A percentile compares a stretch with the other conserved stretches of the same genome.
phyloP scores from a whole-genome alignment of 2,797 vertebrate genomes.

The Pseudochaenichthys georgianus region DNA sequence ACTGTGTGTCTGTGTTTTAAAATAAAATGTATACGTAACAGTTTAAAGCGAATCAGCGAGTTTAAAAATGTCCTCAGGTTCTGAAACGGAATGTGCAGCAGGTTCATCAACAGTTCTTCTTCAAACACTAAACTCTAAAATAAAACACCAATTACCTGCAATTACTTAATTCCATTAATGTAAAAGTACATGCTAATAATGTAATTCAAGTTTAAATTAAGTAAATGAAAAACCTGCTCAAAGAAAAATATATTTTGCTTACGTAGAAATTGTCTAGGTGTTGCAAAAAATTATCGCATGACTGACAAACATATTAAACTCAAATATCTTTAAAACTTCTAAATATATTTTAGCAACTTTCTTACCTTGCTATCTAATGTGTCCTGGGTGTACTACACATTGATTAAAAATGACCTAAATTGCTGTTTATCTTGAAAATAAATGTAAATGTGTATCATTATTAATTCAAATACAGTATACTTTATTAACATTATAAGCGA shows the following conservation, averaged over 20 bases:
- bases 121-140: neutral
- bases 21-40: neutral
- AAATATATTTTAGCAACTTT: neutral
- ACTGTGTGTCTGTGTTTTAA: neutral
- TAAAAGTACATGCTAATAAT: neutral
- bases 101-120: slow-evolving; percentile 6
- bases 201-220: neutral
- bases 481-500: neutral
- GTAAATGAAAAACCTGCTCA: neutral
- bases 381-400: neutral
- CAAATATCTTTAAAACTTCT: neutral
- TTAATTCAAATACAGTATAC: neutral
- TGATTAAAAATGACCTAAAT: neutral
- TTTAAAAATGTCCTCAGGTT: neutral
- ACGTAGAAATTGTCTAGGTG: neutral
- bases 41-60: neutral
- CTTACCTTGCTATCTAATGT: neutral
- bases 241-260: neutral
- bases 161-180: too few species aligned
- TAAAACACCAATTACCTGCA: neutral
- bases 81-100: neutral
- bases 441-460: neutral
- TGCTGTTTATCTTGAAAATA: neutral
- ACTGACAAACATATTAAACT: neutral
- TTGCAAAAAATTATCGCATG: neutral